phyloP scores from a whole-genome alignment of 2,113 vertebrate species.

The Vireo altiloquus region DNA sequence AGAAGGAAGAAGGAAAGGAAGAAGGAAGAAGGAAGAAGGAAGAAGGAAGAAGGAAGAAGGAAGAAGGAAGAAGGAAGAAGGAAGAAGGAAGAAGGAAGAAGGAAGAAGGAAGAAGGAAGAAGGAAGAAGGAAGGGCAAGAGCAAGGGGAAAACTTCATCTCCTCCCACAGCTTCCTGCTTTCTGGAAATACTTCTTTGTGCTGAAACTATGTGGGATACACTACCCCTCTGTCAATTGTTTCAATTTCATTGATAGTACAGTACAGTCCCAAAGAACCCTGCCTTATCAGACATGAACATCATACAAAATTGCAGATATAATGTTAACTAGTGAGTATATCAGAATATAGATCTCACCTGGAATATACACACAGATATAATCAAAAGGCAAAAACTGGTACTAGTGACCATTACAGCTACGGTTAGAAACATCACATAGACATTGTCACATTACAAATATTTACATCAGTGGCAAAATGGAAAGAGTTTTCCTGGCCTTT shows the following conservation, averaged over 20 bases:
- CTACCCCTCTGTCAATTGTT: background rate
- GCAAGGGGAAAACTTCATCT: background rate
- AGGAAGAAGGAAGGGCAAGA: too few relatives aligned
- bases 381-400: background rate
- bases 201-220: background rate
- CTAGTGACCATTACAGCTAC: too few relatives aligned
- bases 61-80: too few relatives aligned
- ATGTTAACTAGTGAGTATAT: background rate
- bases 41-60: too few relatives aligned
- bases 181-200: background rate
- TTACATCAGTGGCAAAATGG: background rate
- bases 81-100: too few relatives aligned
- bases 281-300: background rate
- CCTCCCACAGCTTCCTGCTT: background rate
- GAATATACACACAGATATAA: background rate
- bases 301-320: background rate
- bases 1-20: too few relatives aligned
- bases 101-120: background rate
- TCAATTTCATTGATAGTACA: background rate
- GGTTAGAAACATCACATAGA: background rate
- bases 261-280: background rate
- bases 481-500: background rate
- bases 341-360: background rate
- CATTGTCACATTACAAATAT: background rate
- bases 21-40: too few relatives aligned